Conservation (phyloP, 2,797 vertebrate genomes). For the Prunella strophiata region DNA sequence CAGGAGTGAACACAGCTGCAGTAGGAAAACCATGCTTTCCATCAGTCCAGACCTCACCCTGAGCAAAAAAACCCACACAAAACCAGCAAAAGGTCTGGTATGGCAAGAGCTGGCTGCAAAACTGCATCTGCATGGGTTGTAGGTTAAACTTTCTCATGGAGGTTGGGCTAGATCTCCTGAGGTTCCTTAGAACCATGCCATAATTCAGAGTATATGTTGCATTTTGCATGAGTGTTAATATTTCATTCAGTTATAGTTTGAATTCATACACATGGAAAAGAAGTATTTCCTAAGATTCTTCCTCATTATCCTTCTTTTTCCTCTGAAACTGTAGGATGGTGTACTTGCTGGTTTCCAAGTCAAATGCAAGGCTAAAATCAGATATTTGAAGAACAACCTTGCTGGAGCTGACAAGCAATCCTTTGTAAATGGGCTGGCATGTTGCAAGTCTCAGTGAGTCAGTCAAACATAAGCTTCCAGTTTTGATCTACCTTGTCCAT, state of each 20-base stretch:
- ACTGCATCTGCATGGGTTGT: background rate
- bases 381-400: background rate
- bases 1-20: background rate
- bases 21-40: background rate
- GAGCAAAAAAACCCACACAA: background rate
- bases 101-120: background rate
- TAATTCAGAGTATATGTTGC: background rate
- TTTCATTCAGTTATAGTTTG: background rate
- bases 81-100: background rate
- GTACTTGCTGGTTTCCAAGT: background rate
- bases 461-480: background rate
- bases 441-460: background rate
- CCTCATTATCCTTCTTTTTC: background rate
- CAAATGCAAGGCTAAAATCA: background rate
- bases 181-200: background rate
- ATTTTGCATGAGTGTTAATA: background rate
- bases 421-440: background rate
- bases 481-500: background rate
- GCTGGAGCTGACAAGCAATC: background rate
- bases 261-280: background rate
- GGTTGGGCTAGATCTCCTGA: background rate
- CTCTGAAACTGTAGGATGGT: background rate
- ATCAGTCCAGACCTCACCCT: background rate
- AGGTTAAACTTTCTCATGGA: background rate
- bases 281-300: background rate